Conservation (phyloP, 2,888 invertebrate species). For the Dryococelus australis region DNA sequence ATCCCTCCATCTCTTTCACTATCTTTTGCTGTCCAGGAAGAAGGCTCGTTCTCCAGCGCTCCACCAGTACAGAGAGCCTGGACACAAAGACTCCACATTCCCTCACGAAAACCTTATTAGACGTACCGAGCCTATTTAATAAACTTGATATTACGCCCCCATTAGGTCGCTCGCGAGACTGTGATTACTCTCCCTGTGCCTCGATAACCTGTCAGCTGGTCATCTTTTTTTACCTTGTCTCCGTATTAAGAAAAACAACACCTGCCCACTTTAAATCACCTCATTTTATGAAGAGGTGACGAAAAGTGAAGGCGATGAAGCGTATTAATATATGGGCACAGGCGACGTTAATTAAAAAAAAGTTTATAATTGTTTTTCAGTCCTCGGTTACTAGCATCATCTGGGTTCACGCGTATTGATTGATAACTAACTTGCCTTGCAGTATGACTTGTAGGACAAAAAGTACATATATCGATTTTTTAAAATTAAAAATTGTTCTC, state of each 20-base stretch:
- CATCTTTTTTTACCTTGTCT: background rate
- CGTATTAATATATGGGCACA: background rate
- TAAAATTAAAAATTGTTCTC: too few species aligned
- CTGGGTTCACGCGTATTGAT: too few species aligned
- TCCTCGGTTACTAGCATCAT: background rate
- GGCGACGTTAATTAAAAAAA: background rate
- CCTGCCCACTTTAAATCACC: background rate
- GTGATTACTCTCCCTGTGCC: background rate
- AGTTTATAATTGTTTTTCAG: background rate
- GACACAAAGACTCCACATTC: background rate
- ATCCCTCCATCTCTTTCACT: background rate
- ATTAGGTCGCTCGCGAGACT: background rate
- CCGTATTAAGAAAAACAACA: background rate
- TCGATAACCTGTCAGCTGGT: background rate
- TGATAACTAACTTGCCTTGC: too few species aligned
- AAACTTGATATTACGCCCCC: background rate
- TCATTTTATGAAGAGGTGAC: background rate
- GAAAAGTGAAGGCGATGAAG: background rate
- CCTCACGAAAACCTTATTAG: background rate
- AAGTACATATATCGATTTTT: too few species aligned
- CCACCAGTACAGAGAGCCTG: background rate
- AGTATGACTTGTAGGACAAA: too few species aligned
- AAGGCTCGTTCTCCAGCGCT: background rate
- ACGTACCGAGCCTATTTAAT: constrained; percentile 16
- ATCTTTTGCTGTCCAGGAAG: background rate